Percentiles rank a stretch among this genome's conserved stretches.
These are phyloP conservation scores for Haliclystus octoradiatus DNA, from an alignment of 30 jellyfish, hydroid and myxozoan genomes.

Conservation along the genomic window DNA sequence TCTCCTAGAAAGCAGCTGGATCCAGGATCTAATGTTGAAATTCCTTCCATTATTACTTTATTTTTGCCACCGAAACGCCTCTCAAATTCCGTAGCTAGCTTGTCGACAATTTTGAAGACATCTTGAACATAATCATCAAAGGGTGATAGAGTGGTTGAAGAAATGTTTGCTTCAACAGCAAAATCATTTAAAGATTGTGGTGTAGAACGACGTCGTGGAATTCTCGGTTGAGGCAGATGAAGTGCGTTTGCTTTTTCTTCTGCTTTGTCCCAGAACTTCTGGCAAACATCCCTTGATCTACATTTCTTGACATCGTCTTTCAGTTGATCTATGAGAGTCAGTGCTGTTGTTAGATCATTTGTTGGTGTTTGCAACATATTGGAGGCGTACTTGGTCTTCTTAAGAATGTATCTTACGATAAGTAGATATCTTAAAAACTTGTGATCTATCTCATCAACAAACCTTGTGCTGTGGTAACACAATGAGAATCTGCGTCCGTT, in stretches of 20 bases:
- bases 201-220: not conserved
- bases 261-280: not conserved
- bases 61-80: conserved; percentile 13
- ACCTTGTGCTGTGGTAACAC: conserved; percentile 19
- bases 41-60: conserved; percentile 15
- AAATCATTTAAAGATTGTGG: not conserved
- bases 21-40: conserved; percentile 23
- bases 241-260: not conserved
- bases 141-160: no score
- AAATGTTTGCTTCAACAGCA: not conserved
- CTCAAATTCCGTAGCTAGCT: conserved; percentile 11
- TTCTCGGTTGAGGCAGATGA: not conserved
- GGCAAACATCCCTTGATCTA: not conserved
- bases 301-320: not conserved
- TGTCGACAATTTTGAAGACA: conserved; percentile 11
- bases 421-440: conserved; percentile 21
- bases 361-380: not conserved
- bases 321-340: not conserved
- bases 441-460: conserved; percentile 10
- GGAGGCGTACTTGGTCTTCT: not conserved
- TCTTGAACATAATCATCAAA: no score
- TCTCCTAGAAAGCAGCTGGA: conserved; percentile 16
- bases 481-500: conserved; percentile 5
- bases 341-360: not conserved
- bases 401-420: conserved; percentile 11